A percentile compares a stretch with the other conserved stretches of the same genome.
Conservation (phyloP, 2,113 vertebrate species). For the Hydropotes inermis region DNA sequence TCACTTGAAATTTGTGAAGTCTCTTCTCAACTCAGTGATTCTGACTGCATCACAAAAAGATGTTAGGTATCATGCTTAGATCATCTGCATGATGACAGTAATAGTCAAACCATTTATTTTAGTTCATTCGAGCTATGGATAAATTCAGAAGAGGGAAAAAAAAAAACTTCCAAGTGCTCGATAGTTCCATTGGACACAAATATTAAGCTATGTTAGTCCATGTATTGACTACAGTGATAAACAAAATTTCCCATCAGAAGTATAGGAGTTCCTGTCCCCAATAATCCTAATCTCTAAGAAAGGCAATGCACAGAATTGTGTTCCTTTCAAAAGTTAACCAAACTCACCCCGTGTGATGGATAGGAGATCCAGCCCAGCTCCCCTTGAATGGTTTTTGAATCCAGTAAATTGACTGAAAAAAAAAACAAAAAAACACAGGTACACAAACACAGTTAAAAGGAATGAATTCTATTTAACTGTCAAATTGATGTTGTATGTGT, state of each 20-base stretch:
- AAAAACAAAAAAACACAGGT: slow-evolving; percentile 69
- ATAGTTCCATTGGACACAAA: background rate
- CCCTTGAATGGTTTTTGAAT: slow-evolving; percentile 98
- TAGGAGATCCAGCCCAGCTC: slow-evolving; percentile 99
- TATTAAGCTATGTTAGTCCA: background rate
- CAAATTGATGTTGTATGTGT: slow-evolving; percentile 77
- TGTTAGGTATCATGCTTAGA: background rate
- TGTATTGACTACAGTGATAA: background rate
- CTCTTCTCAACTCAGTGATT: background rate
- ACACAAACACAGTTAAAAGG: slow-evolving; percentile 80
- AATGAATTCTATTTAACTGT: slow-evolving; percentile 64
- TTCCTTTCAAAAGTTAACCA: slow-evolving; percentile 66
- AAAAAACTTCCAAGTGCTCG: background rate
- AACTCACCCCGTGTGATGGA: slow-evolving; percentile 97
- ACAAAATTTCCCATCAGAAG: background rate
- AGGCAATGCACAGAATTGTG: slow-evolving; percentile 61
- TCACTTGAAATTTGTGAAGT: background rate
- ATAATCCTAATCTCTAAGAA: slow-evolving; percentile 38
- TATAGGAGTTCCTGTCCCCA: background rate
- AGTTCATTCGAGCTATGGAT: background rate
- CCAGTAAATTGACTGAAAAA: slow-evolving; percentile 94
- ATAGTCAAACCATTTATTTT: background rate
- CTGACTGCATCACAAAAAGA: background rate
- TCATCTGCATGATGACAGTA: background rate
- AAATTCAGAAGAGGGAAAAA: background rate